Evolutionary conservation across 2,888 invertebrate species (phyloP).

Genomic region (Dynastes grantii): DNA sequence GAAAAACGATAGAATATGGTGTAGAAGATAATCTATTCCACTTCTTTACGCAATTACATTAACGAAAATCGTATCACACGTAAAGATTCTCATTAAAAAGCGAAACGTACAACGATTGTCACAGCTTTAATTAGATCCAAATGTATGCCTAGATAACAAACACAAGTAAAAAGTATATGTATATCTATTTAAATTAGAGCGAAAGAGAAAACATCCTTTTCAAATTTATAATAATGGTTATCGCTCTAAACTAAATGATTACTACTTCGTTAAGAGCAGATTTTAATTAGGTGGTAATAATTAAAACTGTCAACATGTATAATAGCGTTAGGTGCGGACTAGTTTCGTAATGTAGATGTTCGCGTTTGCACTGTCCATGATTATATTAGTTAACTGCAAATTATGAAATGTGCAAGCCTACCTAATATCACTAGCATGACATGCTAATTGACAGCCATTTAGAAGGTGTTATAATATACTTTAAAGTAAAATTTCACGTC

Average conservation of each 20-base stretch:
- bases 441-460: constrained; percentile 9
- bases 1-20: no score
- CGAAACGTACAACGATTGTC: neutral
- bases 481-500: no score
- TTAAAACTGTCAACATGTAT: constrained; percentile 38
- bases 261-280: constrained; percentile 13
- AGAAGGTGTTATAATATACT: neutral
- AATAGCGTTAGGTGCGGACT: constrained; percentile 19
- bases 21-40: no score
- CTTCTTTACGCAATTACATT: no score
- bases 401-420: neutral
- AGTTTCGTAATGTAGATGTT: neutral
- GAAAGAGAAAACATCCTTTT: constrained; percentile 37
- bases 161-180: neutral
- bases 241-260: constrained; percentile 24
- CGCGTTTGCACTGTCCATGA: neutral
- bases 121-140: neutral
- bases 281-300: constrained; percentile 29
- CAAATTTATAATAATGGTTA: constrained; percentile 14
- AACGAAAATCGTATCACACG: neutral
- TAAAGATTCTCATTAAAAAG: constrained; percentile 5
- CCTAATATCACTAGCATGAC: neutral
- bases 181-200: constrained; percentile 19
- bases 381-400: constrained; percentile 15
- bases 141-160: no score